Evolutionary conservation across 2,797 vertebrate species (phyloP).

Genomic region (Champsocephalus esox): DNA sequence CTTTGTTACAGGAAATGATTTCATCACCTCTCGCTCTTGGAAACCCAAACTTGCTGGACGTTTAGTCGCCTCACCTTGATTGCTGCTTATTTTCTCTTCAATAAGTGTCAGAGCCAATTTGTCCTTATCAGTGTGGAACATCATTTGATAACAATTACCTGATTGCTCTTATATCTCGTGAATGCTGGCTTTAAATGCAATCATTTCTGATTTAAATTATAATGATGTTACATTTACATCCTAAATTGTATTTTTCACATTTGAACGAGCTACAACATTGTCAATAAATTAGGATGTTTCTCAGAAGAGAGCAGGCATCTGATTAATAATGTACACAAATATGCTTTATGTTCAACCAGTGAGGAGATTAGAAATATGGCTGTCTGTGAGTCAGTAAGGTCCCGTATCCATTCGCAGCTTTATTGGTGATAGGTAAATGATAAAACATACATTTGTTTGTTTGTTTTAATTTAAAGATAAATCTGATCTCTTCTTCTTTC

Average conservation of each 20-base stretch:
- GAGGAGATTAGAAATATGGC: background rate
- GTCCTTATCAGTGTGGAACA: conserved; percentile 9
- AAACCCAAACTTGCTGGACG: background rate
- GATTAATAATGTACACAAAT: too few species aligned
- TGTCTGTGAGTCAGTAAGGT: background rate
- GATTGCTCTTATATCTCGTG: conserved; percentile 19
- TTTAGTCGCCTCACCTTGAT: conserved; percentile 21
- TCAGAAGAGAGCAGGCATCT: background rate
- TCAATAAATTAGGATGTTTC: background rate
- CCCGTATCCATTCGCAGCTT: background rate
- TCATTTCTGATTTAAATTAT: conserved; percentile 5
- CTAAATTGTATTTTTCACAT: background rate
- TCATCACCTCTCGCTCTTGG: background rate
- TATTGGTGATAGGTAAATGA: background rate
- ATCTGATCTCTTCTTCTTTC: background rate
- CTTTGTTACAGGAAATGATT: background rate
- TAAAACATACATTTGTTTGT: background rate
- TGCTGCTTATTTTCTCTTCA: conserved; percentile 34
- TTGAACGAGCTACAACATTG: background rate
- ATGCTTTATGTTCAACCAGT: background rate
- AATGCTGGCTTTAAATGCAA: conserved; percentile 9
- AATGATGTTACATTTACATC: background rate
- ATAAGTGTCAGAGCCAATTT: conserved; percentile 12
- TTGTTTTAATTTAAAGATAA: too few species aligned
- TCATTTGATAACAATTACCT: conserved; percentile 10